These are phyloP conservation scores for Lamellibrachia satsuma DNA, from an alignment of 2,888 invertebrate species.

Conservation along the genomic window DNA sequence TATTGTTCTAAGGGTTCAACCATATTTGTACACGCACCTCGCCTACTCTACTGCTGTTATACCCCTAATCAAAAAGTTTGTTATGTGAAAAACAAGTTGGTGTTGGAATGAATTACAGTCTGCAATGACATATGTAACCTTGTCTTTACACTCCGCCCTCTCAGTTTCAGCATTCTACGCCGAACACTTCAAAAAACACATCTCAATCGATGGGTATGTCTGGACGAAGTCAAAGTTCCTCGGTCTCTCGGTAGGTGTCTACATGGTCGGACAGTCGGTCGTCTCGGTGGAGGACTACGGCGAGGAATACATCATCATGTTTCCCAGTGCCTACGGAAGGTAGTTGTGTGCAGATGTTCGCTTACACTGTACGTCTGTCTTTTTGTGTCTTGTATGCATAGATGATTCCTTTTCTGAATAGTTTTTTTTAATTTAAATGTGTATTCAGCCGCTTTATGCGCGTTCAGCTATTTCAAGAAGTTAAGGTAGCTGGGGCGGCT, in stretches of 20 bases:
- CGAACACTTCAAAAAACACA: slow-evolving; percentile 89
- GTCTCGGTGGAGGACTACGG: slow-evolving; percentile 89
- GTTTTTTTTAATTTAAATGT: no score
- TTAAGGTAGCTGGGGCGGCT: no score
- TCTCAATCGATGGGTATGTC: slow-evolving; percentile 93
- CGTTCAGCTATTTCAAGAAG: no score
- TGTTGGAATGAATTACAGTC: neutral
- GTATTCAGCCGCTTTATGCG: no score
- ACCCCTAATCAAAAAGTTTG: no score
- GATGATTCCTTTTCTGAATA: no score
- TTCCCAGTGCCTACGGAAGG: slow-evolving; percentile 98
- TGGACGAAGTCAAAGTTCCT: slow-evolving; percentile 99
- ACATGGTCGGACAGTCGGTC: slow-evolving; percentile 93
- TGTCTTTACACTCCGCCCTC: neutral
- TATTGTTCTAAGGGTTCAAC: no score
- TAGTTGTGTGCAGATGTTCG: slow-evolving; percentile 54
- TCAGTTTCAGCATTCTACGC: slow-evolving; percentile 98
- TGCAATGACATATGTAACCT: neutral
- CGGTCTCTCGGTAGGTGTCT: slow-evolving; percentile 87
- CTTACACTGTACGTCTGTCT: no score
- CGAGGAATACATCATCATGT: slow-evolving; percentile 94
- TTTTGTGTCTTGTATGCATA: no score
- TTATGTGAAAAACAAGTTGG: no score
- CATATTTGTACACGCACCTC: no score
- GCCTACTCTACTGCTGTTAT: no score